Percentiles rank a stretch among this genome's conserved stretches.
phyloP scores from a whole-genome alignment of 2,797 vertebrate genomes.

The Pseudochirops cupreus region DNA sequence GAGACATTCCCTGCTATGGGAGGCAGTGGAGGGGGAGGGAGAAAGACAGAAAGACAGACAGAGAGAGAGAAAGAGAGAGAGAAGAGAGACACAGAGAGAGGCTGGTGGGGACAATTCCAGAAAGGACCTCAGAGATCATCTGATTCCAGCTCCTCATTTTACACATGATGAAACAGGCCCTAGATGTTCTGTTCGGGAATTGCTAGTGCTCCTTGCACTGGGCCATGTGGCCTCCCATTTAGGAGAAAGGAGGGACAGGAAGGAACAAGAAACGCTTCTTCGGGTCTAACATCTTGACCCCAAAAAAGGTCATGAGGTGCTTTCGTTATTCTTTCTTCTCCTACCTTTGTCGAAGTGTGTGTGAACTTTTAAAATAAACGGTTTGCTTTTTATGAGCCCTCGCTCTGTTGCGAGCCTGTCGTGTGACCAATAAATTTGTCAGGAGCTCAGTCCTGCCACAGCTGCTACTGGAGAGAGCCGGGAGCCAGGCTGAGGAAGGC shows the following conservation, averaged over 20 bases:
- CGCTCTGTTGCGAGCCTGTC: background rate
- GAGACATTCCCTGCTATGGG: background rate
- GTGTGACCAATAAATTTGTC: constrained; percentile 9
- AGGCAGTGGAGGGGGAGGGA: no score
- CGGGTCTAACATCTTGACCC: background rate
- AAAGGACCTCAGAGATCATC: background rate
- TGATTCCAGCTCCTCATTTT: background rate
- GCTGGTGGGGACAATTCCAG: background rate
- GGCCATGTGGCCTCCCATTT: background rate
- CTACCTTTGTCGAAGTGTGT: background rate
- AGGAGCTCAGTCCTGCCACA: background rate
- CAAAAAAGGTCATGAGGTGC: background rate
- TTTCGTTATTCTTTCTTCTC: background rate
- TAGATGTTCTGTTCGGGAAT: background rate
- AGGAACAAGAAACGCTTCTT: background rate
- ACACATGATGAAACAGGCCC: background rate
- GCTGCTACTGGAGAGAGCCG: background rate
- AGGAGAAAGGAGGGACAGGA: background rate
- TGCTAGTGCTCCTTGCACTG: background rate
- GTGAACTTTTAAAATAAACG: constrained; percentile 2
- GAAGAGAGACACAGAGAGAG: no score
- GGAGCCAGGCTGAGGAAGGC: background rate
- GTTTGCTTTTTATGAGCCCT: background rate
- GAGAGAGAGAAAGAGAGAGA: no score
- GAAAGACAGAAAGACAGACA: no score